Evolutionary conservation across 2,888 invertebrate genomes (phyloP), one percentile per base, ranked within the genome.

Genomic region (Thecocarcelia acutangulata): DNA sequence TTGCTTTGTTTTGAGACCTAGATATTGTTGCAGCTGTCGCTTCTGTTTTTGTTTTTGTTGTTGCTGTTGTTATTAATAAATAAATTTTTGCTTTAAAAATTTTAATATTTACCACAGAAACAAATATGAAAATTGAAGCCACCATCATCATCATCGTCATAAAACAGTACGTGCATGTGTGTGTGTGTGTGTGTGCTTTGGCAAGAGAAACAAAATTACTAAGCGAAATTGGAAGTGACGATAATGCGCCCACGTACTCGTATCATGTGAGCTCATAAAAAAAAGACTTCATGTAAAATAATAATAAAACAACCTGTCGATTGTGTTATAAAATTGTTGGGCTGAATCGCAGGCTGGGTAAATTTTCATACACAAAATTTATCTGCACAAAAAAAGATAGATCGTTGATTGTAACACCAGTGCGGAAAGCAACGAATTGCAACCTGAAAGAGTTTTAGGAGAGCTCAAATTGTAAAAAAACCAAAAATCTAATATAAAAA

Each of bases 221-320:
- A 42, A 54, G 52, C 42, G 44, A 63, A 73, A 74, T 56, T 64
- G 46, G 54, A 74, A 66, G 48, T 66, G 48, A 66, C 64, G 64
- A 76, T 61, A 72, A 44, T 56, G 74, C 80, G 72, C 82, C 77
- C 74, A 78, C 77, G 54, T 76, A 48, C 74, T 74, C 77, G 54
- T 76, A 48, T 78, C 74, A 69, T 70, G 54, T 77, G 73, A 70
- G 69, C 69, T 74, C 74, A 74, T 70, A 59, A 74, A 69, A 54
- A 48, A 56, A 72, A 42, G 17, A 42, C 6, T 33, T 19, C 3
- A 37, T 11, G 17, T 19, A 37, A 13, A 44, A 70, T 24, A 50
- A 68, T 52, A 64, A 63, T 54, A 46, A 48, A 76, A 81, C 81
- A 81, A 81, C 81, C 76, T 81, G 81, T 81, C 81, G 78, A 78